phyloP scores from a whole-genome alignment of 2,888 invertebrate species.

The Lamellibrachia satsuma region DNA sequence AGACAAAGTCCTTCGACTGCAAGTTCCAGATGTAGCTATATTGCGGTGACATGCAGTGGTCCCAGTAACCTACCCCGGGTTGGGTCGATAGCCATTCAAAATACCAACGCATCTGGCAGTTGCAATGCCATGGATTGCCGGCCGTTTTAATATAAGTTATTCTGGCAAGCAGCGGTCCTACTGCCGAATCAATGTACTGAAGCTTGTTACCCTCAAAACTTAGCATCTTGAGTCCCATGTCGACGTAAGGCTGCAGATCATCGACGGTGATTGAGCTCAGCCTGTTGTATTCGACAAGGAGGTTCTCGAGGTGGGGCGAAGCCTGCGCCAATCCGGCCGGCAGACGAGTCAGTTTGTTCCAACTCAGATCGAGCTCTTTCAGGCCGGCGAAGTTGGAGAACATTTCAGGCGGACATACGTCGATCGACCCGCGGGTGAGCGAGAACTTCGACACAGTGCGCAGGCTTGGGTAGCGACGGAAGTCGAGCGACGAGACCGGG shows the following conservation, averaged over 20 bases:
- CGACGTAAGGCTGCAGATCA: neutral
- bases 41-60: slow-evolving; percentile 26
- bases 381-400: slow-evolving; percentile 25
- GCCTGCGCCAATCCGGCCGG: slow-evolving; percentile 25
- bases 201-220: neutral
- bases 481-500: neutral
- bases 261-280: slow-evolving; percentile 29
- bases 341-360: slow-evolving; percentile 29
- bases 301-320: slow-evolving; percentile 27
- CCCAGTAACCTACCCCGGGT: neutral
- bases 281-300: slow-evolving; percentile 33
- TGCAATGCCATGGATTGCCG: slow-evolving; percentile 40
- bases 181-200: neutral
- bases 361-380: slow-evolving; percentile 30
- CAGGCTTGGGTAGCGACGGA: slow-evolving; percentile 24
- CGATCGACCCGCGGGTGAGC: slow-evolving; percentile 21
- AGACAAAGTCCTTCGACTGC: slow-evolving; percentile 28
- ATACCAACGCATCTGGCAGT: slow-evolving; percentile 41
- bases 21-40: slow-evolving; percentile 25
- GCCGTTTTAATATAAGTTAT: slow-evolving; percentile 25
- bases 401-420: neutral
- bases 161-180: slow-evolving; percentile 27
- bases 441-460: slow-evolving; percentile 14
- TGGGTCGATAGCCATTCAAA: slow-evolving; percentile 30
- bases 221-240: neutral